These are phyloP conservation scores for Oreamnos americanus DNA, from an alignment of 2,113 vertebrate genomes.

Conservation along the genomic window DNA sequence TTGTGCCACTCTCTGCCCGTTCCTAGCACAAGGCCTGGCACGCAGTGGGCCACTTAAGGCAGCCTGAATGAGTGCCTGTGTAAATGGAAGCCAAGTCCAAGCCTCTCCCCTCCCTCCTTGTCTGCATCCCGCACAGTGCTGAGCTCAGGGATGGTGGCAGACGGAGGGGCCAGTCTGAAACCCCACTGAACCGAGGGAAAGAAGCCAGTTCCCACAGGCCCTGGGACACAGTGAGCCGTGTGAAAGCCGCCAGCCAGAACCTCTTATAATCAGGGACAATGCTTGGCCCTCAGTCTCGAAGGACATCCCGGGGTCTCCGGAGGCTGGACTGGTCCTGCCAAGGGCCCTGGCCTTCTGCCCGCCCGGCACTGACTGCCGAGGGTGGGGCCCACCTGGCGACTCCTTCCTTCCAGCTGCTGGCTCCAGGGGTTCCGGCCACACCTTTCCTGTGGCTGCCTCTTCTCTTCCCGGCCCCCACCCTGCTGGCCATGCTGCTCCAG, in stretches of 20 bases:
- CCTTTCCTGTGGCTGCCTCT: constrained; percentile 58
- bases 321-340: constrained; percentile 1
- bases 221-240: background rate
- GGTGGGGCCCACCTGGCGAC: constrained; percentile 59
- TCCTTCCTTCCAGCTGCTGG: constrained; percentile 54
- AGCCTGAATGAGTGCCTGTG: background rate
- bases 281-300: constrained; percentile 41
- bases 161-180: background rate
- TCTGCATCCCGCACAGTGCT: accelerated
- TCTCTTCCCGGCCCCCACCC: background rate
- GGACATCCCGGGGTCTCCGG: constrained; percentile 46
- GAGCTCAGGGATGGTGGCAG: background rate
- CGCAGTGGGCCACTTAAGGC: background rate
- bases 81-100: background rate
- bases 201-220: constrained; percentile 34
- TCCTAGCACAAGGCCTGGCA: background rate
- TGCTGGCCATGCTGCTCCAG: background rate
- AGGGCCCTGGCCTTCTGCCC: constrained; percentile 41
- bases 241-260: background rate
- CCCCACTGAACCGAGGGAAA: background rate
- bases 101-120: background rate
- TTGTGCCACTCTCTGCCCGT: background rate
- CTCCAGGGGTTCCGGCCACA: constrained; percentile 22
- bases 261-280: constrained; percentile 41
- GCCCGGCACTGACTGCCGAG: background rate